phyloP scores from a whole-genome alignment of 2,113 vertebrate species.

The human region GRCh38 chr9:84548001-84548500 shows the following conservation, averaged over 20 bases:
- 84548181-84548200: neutral
- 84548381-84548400: neutral
- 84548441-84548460: neutral
- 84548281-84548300: neutral
- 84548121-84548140: neutral
- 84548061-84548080: constrained; percentile 11
- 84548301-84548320: neutral
- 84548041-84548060: constrained; percentile 58
- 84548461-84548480: neutral
- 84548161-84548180: neutral
- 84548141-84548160: neutral
- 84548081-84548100: constrained; percentile 10
- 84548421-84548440: neutral
- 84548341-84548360: neutral
- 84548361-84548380: neutral
- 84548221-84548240: neutral
- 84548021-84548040: constrained; percentile 55
- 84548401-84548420: neutral
- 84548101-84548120: neutral
- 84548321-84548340: neutral
- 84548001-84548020: constrained; percentile 24
- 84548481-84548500: neutral
- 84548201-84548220: neutral
- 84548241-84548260: neutral
- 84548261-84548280: neutral